A percentile compares a stretch with the other conserved stretches of the same genome.
Conservation (phyloP, 2,888 invertebrate species). For the Netelia inedita region DNA sequence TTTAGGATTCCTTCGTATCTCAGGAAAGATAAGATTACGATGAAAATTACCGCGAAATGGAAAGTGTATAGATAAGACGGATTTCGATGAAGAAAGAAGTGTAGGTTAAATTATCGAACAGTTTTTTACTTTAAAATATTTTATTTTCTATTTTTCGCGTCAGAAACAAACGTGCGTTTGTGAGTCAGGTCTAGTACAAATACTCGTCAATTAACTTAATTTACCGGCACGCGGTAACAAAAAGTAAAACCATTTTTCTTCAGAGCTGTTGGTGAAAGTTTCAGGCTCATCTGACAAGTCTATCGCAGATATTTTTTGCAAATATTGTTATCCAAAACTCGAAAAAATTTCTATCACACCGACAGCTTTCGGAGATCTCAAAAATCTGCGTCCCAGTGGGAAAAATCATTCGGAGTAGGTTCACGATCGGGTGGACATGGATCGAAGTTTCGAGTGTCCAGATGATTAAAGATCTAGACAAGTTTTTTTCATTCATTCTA, state of each 20-base stretch:
- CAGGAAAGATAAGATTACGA: too few relatives aligned
- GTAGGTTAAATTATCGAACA: too few relatives aligned
- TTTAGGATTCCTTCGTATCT: background rate
- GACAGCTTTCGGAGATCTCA: conserved; percentile 82
- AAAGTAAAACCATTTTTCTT: background rate
- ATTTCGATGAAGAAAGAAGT: too few relatives aligned
- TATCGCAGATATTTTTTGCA: background rate
- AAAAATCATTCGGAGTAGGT: conserved; percentile 92
- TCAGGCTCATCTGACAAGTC: background rate
- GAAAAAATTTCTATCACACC: background rate
- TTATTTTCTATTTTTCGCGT: too few relatives aligned
- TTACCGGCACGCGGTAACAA: background rate
- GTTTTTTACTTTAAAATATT: too few relatives aligned
- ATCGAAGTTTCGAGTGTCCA: conserved; percentile 95
- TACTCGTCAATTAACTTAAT: too few relatives aligned
- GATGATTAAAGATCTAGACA: conserved; percentile 86
- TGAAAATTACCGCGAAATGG: too few relatives aligned
- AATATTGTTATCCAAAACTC: background rate
- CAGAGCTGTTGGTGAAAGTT: background rate
- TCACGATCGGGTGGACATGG: conserved; percentile 91
- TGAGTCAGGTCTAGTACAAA: too few relatives aligned
- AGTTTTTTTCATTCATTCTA: conserved; percentile 13
- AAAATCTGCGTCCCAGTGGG: conserved; percentile 96
- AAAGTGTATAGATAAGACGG: too few relatives aligned
- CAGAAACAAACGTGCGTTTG: too few relatives aligned